These are phyloP conservation scores for Neoascia interrupta DNA, from an alignment of 2,888 invertebrate genomes.

Conservation along the genomic window DNA sequence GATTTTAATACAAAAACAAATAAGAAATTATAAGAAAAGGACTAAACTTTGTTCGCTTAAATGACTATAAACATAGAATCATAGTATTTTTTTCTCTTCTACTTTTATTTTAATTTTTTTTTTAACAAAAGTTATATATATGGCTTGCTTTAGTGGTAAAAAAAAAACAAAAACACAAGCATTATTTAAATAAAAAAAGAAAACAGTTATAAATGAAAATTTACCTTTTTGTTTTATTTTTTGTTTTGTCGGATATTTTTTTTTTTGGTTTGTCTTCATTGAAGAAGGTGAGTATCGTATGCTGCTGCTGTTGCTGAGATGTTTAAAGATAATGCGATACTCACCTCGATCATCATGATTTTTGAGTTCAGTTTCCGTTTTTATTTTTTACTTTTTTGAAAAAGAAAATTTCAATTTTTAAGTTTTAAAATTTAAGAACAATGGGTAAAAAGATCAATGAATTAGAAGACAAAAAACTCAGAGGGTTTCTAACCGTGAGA, in stretches of 20 bases:
- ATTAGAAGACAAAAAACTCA: too few relatives aligned
- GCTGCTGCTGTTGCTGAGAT: not conserved
- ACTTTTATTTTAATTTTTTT: conserved; percentile 34
- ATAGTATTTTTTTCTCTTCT: conserved; percentile 47
- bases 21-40: conserved; percentile 25
- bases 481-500: too few relatives aligned
- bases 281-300: not conserved
- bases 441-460: too few relatives aligned
- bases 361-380: too few relatives aligned
- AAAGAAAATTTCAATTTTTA: too few relatives aligned
- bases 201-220: conserved; percentile 61
- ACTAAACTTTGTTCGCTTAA: conserved; percentile 30
- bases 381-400: too few relatives aligned
- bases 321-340: too few relatives aligned
- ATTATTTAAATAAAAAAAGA: conserved; percentile 68
- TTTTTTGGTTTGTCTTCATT: not conserved
- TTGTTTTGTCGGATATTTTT: not conserved
- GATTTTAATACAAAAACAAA: too few relatives aligned
- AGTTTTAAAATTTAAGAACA: too few relatives aligned
- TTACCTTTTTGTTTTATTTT: conserved; percentile 6
- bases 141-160: conserved; percentile 47
- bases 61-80: conserved; percentile 37
- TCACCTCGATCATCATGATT: too few relatives aligned
- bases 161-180: conserved; percentile 47
- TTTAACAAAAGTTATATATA: conserved; percentile 19